Evolutionary conservation across 2,113 vertebrate genomes (phyloP).

Genomic region (Entosphenus tridentatus): DNA sequence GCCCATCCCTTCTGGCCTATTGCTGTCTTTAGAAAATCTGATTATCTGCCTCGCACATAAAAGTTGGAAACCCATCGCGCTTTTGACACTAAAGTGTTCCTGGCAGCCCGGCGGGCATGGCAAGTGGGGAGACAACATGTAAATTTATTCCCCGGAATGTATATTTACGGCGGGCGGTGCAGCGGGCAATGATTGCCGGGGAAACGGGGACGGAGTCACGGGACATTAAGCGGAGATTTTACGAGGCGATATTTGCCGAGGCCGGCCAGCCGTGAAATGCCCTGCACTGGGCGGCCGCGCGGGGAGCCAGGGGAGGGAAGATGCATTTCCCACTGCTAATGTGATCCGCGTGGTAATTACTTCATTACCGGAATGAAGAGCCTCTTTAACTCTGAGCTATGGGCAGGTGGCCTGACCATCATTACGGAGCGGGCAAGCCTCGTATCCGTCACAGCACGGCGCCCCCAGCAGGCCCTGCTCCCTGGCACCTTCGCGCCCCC

Average conservation of each 20-base stretch:
- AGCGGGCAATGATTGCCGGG: slow-evolving; percentile 5
- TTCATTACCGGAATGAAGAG: slow-evolving; percentile 7
- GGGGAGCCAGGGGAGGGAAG: neutral
- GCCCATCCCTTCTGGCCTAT: too few relatives aligned
- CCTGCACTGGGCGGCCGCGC: neutral
- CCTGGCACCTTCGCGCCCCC: too few relatives aligned
- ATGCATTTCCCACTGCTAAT: slow-evolving; percentile 6
- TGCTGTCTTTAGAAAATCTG: too few relatives aligned
- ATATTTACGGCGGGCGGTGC: slow-evolving; percentile 5
- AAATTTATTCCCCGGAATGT: slow-evolving; percentile 6
- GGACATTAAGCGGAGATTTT: slow-evolving; percentile 6
- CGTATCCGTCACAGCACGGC: neutral
- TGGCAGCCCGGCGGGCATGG: slow-evolving; percentile 1
- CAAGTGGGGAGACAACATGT: slow-evolving; percentile 2
- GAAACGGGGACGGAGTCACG: slow-evolving; percentile 2
- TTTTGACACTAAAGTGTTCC: slow-evolving; percentile 2
- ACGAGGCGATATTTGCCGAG: slow-evolving; percentile 6
- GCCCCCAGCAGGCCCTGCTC: neutral
- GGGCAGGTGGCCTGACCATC: slow-evolving; percentile 2
- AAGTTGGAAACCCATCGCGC: neutral
- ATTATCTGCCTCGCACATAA: too few relatives aligned
- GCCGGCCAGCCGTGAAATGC: slow-evolving; percentile 3
- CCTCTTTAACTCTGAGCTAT: slow-evolving; percentile 6
- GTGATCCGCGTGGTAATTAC: slow-evolving; percentile 6
- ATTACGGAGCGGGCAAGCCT: slow-evolving; percentile 3